Conservation (phyloP, 2,888 invertebrate genomes). For the Ischnus inquisitorius region DNA sequence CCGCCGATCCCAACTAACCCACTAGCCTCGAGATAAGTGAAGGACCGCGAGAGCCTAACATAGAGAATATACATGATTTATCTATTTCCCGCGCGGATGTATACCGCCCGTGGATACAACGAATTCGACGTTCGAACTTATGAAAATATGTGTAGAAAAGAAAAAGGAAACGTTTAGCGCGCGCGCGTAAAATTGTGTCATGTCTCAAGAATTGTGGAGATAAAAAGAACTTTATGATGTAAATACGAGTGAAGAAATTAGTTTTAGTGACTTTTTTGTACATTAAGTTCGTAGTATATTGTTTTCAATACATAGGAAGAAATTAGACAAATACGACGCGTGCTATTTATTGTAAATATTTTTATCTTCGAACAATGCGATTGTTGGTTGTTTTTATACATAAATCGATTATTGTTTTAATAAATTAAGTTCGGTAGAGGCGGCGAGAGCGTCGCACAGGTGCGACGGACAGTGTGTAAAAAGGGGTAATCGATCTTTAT, state of each 20-base stretch:
- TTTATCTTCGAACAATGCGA: not conserved
- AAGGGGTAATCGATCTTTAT: slow-evolving; percentile 47
- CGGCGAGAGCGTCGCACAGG: not conserved
- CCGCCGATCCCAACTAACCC: slow-evolving; percentile 49
- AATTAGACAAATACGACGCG: not conserved
- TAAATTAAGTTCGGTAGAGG: slow-evolving; percentile 39
- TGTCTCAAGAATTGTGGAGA: not conserved
- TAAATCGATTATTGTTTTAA: slow-evolving; percentile 25
- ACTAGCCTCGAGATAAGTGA: slow-evolving; percentile 50
- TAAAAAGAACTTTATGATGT: not conserved
- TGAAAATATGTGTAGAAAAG: not conserved
- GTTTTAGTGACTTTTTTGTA: not conserved
- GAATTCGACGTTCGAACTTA: not conserved
- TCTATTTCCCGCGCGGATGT: not conserved
- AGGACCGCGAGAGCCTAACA: not conserved
- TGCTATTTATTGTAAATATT: not conserved
- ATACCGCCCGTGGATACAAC: not conserved
- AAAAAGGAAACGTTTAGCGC: not conserved
- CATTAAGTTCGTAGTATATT: not conserved
- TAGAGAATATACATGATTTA: not conserved
- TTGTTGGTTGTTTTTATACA: slow-evolving; percentile 3
- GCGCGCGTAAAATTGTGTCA: not conserved
- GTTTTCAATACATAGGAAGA: not conserved
- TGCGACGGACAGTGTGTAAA: not conserved
- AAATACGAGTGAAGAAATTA: not conserved